Conservation (phyloP, 2,113 vertebrate genomes). For the Psittacus erithacus region DNA sequence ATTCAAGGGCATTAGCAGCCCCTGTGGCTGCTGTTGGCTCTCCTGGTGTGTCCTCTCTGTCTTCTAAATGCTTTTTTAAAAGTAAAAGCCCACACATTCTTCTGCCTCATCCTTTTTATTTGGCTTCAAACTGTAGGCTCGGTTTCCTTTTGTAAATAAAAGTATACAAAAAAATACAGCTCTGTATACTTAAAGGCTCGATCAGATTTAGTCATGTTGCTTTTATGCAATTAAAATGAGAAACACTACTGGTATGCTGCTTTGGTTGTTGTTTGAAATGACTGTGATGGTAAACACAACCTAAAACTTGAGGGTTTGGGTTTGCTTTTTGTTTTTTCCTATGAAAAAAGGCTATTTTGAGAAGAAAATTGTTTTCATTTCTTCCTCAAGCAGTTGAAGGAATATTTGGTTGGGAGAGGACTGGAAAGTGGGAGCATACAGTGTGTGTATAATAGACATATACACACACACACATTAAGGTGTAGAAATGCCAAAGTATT, state of each 20-base stretch:
- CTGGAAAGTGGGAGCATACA: neutral
- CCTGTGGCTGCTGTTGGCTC: neutral
- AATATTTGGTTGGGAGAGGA: neutral
- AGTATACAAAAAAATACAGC: neutral
- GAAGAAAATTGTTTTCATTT: neutral
- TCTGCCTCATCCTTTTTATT: neutral
- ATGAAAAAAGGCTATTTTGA: neutral
- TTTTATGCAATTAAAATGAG: slow-evolving; percentile 41
- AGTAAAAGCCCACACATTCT: neutral
- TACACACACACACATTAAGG: neutral
- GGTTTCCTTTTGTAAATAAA: slow-evolving; percentile 36
- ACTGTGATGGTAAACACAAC: neutral
- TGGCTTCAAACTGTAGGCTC: neutral
- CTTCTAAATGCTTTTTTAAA: neutral
- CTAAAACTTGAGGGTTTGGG: neutral
- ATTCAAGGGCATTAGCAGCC: neutral
- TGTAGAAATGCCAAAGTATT: neutral
- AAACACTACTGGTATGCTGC: neutral
- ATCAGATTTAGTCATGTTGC: neutral
- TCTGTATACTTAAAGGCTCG: neutral
- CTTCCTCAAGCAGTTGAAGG: fast-evolving
- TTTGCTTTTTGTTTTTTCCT: neutral
- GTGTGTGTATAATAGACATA: neutral
- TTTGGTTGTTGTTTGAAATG: neutral
- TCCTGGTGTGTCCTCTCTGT: neutral